These are phyloP conservation scores for Drosophila greeni DNA, from an alignment of 2,888 invertebrate species.

Conservation along the genomic window DNA sequence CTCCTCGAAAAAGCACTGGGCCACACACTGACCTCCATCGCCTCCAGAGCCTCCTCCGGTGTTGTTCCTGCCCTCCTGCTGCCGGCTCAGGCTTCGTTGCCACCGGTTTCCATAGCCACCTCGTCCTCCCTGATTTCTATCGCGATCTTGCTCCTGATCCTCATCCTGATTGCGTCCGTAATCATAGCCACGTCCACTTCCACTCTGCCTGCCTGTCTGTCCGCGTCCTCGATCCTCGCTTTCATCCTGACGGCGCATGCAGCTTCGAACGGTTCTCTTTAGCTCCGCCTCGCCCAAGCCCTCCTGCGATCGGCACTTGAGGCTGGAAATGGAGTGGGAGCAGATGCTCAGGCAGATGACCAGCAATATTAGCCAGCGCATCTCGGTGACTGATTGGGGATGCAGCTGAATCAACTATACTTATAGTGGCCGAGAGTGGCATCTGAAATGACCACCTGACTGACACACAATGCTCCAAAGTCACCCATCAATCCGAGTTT, in stretches of 20 bases:
- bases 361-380: slow-evolving; percentile 40
- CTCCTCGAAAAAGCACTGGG: slow-evolving; percentile 86
- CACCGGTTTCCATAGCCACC: slow-evolving; percentile 53
- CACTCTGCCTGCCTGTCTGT: slow-evolving; percentile 3
- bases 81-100: slow-evolving; percentile 51
- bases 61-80: slow-evolving; percentile 47
- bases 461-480: slow-evolving; percentile 55
- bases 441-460: slow-evolving; percentile 33
- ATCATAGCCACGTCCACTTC: slow-evolving; percentile 24
- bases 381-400: slow-evolving; percentile 38
- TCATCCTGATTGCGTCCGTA: slow-evolving; percentile 55
- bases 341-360: slow-evolving; percentile 30
- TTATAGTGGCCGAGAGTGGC: slow-evolving; percentile 49
- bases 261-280: slow-evolving; percentile 81
- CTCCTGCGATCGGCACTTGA: slow-evolving; percentile 82
- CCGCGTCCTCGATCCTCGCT: slow-evolving; percentile 53
- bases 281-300: slow-evolving; percentile 82
- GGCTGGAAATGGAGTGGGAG: slow-evolving; percentile 20
- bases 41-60: slow-evolving; percentile 50
- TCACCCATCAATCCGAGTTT: slow-evolving; percentile 5
- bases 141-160: slow-evolving; percentile 47
- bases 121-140: slow-evolving; percentile 51
- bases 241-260: slow-evolving; percentile 78
- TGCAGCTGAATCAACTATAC: slow-evolving; percentile 8
- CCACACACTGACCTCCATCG: slow-evolving; percentile 79